Evolutionary conservation across 2,113 vertebrate genomes (phyloP), one percentile per base, ranked within the genome.

Genomic region (Perca fluviatilis): DNA sequence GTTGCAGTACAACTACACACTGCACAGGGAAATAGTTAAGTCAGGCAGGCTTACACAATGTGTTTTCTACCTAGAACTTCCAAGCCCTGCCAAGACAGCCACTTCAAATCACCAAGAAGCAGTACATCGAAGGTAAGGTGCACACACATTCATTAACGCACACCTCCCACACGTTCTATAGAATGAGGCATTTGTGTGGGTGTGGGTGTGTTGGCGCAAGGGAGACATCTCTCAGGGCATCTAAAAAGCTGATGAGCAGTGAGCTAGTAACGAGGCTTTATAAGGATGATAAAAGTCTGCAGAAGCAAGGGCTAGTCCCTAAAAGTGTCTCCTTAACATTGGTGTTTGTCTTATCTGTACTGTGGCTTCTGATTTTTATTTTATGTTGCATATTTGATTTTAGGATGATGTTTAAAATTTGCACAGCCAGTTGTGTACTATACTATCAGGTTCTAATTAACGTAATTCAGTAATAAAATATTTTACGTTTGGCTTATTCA

Each of bases 41-140:
- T 82, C 33, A 60, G 49, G 33, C 58, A 68, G 47, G 10, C 60
- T 88, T 16, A 63, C 47, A 49, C 33, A 70, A 2, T 79, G 9
- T 87, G 14, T 87, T 10, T 81, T 72, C 51, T 47, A 33, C 27
- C 63, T 71, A 96, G 95, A 96, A 96, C 83, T 95, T 96, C 80
- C 95, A 95, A 84, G 93, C 94, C 7, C 74, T 96, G 49, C 95
- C 95, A 4, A 94, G 91, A 69, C 93, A 95, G 71, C 91, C 94
- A 1, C 79, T 96, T 25, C 90, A 93, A 54, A 92, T 96, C 79
- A 89, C 78, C 62, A 92, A 85, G 93, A 92, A 87, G 87, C 92
- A 89, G 70, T 49, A 82, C 74, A 58, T 91, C 40, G 80, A 85
- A 78, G 95, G 95, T 95, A 89, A 90, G 68, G 5, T 14, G 9